These are phyloP conservation scores for Amiota mariae DNA, from an alignment of 2,888 invertebrate genomes.

Conservation along the genomic window DNA sequence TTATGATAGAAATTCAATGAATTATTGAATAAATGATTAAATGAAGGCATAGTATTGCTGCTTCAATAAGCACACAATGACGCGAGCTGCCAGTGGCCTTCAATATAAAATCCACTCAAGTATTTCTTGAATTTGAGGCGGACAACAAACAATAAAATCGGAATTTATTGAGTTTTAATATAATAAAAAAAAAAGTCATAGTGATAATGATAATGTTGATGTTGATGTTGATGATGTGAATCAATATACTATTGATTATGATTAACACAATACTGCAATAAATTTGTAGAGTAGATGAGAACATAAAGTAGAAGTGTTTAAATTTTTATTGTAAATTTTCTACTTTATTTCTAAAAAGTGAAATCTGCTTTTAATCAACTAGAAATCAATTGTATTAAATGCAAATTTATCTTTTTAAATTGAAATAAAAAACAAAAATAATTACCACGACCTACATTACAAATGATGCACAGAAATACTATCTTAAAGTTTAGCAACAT, in stretches of 20 bases:
- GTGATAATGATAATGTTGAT: not conserved
- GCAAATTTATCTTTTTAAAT: no score
- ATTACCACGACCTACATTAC: not conserved
- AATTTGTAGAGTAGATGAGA: no score
- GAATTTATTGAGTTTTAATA: slow-evolving; percentile 21
- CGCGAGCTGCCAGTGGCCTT: slow-evolving; percentile 1
- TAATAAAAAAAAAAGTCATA: slow-evolving; percentile 5
- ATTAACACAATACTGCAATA: no score
- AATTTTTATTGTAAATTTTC: no score
- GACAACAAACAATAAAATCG: not conserved
- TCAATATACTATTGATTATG: no score
- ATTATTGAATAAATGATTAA: no score
- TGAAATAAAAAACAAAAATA: no score
- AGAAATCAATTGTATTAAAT: no score
- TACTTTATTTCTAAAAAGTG: no score
- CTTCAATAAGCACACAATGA: slow-evolving; percentile 1
- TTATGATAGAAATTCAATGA: not conserved
- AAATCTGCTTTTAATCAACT: no score
- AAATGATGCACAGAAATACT: not conserved
- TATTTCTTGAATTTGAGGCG: not conserved
- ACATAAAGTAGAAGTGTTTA: no score
- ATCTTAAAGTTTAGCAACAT: not conserved
- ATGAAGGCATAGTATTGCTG: not conserved
- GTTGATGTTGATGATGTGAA: no score
- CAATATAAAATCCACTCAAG: not conserved